These are phyloP conservation scores for Lottia scabra DNA, from an alignment of 2,888 invertebrate species.

Conservation along the genomic window DNA sequence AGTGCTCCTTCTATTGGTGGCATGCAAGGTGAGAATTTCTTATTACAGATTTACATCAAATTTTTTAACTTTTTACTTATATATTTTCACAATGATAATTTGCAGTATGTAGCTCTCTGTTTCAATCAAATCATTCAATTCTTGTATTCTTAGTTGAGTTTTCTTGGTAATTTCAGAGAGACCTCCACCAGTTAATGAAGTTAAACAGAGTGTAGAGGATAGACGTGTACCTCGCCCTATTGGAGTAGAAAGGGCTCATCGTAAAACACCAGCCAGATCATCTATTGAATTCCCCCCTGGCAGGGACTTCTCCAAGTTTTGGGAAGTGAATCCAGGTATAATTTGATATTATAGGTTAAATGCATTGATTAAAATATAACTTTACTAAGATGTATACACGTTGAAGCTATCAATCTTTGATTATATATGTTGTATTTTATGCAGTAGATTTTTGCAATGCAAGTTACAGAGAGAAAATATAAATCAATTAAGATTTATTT, in stretches of 20 bases:
- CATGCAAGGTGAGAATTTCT: slow-evolving; percentile 56
- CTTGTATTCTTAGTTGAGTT: slow-evolving; percentile 24
- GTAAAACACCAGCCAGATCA: slow-evolving; percentile 42
- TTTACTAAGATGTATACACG: no score
- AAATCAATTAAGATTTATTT: no score
- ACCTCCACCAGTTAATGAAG: slow-evolving; percentile 33
- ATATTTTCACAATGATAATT: slow-evolving; percentile 38
- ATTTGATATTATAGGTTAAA: no score
- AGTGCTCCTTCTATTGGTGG: slow-evolving; percentile 63
- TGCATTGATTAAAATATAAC: no score
- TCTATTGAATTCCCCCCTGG: slow-evolving; percentile 18
- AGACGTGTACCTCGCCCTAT: slow-evolving; percentile 66
- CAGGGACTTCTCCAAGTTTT: slow-evolving; percentile 28
- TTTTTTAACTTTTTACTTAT: background rate
- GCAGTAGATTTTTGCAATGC: no score
- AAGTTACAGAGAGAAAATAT: no score
- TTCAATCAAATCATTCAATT: slow-evolving; percentile 44
- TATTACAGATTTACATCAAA: no score
- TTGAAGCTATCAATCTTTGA: no score
- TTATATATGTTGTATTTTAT: no score
- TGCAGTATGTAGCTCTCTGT: slow-evolving; percentile 35
- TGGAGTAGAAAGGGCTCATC: slow-evolving; percentile 68
- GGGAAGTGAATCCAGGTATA: slow-evolving; percentile 23
- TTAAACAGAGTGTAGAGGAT: slow-evolving; percentile 48
- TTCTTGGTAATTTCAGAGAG: slow-evolving; percentile 14